These are phyloP conservation scores for Drosophila simulans DNA, from an alignment of 1,140 invertebrate species.

Conservation along the genomic window DNA sequence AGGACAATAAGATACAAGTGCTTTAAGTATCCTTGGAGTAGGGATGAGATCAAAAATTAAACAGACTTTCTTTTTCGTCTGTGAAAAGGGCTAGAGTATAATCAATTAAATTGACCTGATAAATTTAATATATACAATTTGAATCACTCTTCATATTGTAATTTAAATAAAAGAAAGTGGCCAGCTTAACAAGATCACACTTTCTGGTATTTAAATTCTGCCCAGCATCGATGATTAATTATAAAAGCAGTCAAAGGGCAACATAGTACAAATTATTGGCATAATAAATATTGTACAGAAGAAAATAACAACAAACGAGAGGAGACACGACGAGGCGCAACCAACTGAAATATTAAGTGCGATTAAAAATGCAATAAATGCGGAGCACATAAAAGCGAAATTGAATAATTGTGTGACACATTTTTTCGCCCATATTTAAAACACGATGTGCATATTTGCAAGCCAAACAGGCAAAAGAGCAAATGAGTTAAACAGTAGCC, in stretches of 20 bases:
- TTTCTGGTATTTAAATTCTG: slow-evolving; percentile 10
- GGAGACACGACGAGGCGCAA: slow-evolving; percentile 34
- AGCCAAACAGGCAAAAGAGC: slow-evolving; percentile 35
- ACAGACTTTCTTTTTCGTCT: not conserved
- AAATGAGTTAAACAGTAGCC: slow-evolving; percentile 42
- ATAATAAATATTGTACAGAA: slow-evolving; percentile 69
- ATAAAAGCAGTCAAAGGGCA: slow-evolving; percentile 34
- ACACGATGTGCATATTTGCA: slow-evolving; percentile 30
- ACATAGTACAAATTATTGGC: slow-evolving; percentile 57
- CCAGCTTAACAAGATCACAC: slow-evolving; percentile 7
- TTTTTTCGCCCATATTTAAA: slow-evolving; percentile 35
- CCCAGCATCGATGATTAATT: slow-evolving; percentile 37
- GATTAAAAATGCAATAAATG: slow-evolving; percentile 69
- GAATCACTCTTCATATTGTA: not conserved
- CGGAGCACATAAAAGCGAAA: slow-evolving; percentile 41
- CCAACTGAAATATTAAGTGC: slow-evolving; percentile 69
- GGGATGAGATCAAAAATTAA: not conserved
- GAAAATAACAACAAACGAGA: slow-evolving; percentile 55
- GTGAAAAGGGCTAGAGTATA: not conserved
- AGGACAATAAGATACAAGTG: too few species aligned
- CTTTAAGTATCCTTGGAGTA: not conserved
- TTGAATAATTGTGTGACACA: slow-evolving; percentile 43
- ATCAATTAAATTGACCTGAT: not conserved
- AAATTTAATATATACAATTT: too few species aligned
- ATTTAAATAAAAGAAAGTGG: not conserved